Percentiles rank a stretch among this genome's conserved stretches.
These are phyloP conservation scores for Sebastes baramenuke DNA, from an alignment of 2,797 vertebrate species.

Conservation along the genomic window DNA sequence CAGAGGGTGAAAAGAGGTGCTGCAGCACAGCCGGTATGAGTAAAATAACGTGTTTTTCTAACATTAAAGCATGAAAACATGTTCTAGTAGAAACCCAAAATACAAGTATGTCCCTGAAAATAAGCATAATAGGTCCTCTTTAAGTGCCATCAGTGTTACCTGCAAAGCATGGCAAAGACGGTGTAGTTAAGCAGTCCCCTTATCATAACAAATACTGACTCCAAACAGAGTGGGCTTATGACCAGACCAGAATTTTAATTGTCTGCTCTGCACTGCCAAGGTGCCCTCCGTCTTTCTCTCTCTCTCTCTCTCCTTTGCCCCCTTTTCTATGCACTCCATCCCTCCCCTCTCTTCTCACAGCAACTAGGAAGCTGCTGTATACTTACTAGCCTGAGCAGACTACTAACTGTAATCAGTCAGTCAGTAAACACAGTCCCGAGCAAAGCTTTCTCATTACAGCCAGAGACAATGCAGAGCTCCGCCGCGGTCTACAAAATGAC, in stretches of 20 bases:
- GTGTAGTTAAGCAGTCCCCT: not conserved
- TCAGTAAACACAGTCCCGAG: constrained; percentile 39
- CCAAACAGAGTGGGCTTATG: constrained; percentile 22
- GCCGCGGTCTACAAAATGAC: constrained; percentile 39
- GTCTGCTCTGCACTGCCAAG: constrained; percentile 20
- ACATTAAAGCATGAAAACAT: too few relatives aligned
- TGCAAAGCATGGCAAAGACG: not conserved
- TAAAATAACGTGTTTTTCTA: too few relatives aligned
- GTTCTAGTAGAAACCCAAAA: too few relatives aligned
- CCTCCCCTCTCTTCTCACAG: not conserved
- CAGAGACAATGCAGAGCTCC: constrained; percentile 42
- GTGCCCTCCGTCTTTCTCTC: constrained; percentile 7
- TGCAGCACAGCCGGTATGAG: too few relatives aligned
- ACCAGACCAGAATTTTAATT: constrained; percentile 47
- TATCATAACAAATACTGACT: constrained; percentile 26
- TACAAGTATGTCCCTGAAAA: too few relatives aligned
- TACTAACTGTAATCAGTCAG: constrained; percentile 38
- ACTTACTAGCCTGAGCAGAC: constrained; percentile 17
- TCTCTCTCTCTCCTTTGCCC: not conserved
- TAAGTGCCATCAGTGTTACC: not conserved
- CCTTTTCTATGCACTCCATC: not conserved
- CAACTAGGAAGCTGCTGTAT: not conserved
- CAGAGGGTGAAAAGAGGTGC: too few relatives aligned
- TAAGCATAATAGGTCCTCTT: not conserved
- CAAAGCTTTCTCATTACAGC: constrained; percentile 44